These are phyloP conservation scores for Cryptosula pallasiana DNA, from an alignment of 2,888 invertebrate genomes.

Conservation along the genomic window DNA sequence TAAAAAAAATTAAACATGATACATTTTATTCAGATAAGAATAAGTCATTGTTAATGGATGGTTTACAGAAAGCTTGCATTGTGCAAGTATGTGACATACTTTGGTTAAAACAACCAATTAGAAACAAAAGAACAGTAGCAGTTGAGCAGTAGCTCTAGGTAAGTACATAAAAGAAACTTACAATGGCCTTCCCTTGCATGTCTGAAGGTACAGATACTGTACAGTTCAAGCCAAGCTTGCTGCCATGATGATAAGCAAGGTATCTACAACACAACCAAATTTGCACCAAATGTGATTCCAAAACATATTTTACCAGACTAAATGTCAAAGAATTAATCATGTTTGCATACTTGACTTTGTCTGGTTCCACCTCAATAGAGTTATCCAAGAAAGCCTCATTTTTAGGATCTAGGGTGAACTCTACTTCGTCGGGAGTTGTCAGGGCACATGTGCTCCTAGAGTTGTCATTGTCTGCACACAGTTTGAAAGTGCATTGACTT, in stretches of 20 bases:
- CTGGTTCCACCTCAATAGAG: conserved; percentile 8
- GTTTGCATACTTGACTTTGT: neutral
- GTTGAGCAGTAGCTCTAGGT: neutral
- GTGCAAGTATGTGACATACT: no score
- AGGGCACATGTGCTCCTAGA: neutral
- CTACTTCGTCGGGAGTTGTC: conserved; percentile 5
- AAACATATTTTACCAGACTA: no score
- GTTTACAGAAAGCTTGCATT: no score
- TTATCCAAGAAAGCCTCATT: conserved; percentile 16
- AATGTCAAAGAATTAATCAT: neutral
- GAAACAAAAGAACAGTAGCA: no score
- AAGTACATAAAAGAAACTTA: neutral
- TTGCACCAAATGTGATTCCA: no score
- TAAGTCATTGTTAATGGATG: no score
- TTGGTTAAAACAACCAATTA: no score
- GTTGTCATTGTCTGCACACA: conserved; percentile 5
- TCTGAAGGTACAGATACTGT: neutral
- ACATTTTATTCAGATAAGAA: no score
- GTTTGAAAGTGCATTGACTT: conserved; percentile 18
- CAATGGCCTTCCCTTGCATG: neutral
- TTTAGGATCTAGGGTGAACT: conserved; percentile 4
- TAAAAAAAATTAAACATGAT: no score
- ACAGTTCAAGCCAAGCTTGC: conserved; percentile 8
- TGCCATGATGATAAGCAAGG: neutral
- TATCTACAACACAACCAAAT: neutral